Evolutionary conservation across 1,140 invertebrate species (phyloP).

Genomic region (Drosophila novamexicana): DNA sequence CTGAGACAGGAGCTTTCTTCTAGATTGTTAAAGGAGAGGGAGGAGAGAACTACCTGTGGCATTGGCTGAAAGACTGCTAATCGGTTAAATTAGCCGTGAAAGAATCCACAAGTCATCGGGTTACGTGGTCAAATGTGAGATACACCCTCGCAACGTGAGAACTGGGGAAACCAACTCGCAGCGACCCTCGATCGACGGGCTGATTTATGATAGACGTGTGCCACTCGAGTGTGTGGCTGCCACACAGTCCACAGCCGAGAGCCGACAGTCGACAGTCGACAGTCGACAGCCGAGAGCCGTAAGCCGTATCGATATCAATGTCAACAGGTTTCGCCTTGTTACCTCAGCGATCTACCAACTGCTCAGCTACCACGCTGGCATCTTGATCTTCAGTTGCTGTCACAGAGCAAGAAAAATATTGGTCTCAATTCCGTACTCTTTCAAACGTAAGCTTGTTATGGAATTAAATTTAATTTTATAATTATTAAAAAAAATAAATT

Average conservation of each 20-base stretch:
- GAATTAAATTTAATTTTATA: too few species aligned
- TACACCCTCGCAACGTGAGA: conserved; percentile 78
- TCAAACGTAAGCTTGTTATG: neutral
- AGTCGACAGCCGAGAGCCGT: neutral
- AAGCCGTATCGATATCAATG: conserved; percentile 71
- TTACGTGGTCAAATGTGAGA: conserved; percentile 46
- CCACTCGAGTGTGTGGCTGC: conserved; percentile 51
- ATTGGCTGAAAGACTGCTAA: conserved; percentile 63
- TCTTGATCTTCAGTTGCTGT: conserved; percentile 32
- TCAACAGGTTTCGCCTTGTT: conserved; percentile 66
- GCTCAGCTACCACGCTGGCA: neutral
- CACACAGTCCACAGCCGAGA: conserved; percentile 6
- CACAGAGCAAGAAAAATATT: neutral
- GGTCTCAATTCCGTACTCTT: neutral
- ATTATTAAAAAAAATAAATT: too few species aligned
- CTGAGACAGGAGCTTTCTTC: neutral
- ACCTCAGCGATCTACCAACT: conserved; percentile 2
- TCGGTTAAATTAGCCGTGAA: conserved; percentile 81
- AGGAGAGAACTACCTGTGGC: neutral
- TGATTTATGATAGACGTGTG: conserved; percentile 76
- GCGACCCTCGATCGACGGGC: conserved; percentile 27
- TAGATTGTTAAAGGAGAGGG: neutral
- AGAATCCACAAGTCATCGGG: conserved; percentile 75
- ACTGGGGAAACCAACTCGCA: conserved; percentile 15
- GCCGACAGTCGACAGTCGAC: neutral